Base-by-base conservation (phyloP, 2,797 vertebrate species). In the Pagetopsis macropterus region DNA sequence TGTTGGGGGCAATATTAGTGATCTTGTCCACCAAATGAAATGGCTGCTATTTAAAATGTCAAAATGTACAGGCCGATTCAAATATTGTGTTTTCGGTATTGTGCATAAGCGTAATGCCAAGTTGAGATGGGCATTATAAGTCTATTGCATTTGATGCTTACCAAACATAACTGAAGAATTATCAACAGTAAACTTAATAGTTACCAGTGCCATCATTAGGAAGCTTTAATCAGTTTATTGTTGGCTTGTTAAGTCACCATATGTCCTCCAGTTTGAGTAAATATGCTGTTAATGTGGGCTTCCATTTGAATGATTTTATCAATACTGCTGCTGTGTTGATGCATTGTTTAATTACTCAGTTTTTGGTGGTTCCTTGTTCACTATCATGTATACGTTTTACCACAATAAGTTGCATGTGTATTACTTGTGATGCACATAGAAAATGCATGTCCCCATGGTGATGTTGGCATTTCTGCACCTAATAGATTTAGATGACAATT, bases 311-410 rank as follows among this genome's bases (percentile, higher is more conserved):
- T 56, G 23, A 33, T 16, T 40, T 7, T 21, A 5, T 44, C 1
- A 65, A 21, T 65, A 51, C 15, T 60, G 62, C 48, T 41, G 15
- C 49, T 68, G 44, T 77, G 37, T 73, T 63, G n/a, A 9, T 61
- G 5, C 9, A 56, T 52, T 52, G 9, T 23, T 65, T 49, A 1
- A 33, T 1, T 55, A 21, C 1, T 14, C 0, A 1, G 15, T 15
- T 19, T 40, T 43, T 54, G 51, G 31, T 48, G 21, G 14, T 43
- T 59, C 11, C 52, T 27, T 56, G 19, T 71, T 66, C 0, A 44
- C 2, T n/a, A 16, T 51, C 44, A 15, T 37, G 6, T 37, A 37
- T 37, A 7, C 8, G 33, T 37, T 37, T 37, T 37, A 7, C 6
- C 33, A 37, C 33, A 37, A 37, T 37, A 37, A 7, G 17, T 31